Conservation (phyloP, 2,797 vertebrate species). For the Choloepus didactylus region DNA sequence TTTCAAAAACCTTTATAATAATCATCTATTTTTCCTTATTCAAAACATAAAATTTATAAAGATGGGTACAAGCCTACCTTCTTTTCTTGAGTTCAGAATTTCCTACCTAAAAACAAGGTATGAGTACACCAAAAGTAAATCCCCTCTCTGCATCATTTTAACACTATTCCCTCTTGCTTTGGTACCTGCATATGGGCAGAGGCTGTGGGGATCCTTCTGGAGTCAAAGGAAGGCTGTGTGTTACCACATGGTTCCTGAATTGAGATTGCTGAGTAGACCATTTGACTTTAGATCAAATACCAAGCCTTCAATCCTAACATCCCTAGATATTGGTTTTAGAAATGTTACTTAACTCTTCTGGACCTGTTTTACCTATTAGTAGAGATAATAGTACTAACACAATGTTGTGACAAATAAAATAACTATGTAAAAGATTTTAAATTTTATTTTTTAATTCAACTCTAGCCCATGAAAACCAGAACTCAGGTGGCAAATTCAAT, state of each 20-base stretch:
- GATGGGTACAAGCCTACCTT: neutral
- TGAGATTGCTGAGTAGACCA: neutral
- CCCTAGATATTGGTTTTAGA: neutral
- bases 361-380: neutral
- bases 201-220: neutral
- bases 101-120: neutral
- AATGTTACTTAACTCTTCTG: neutral
- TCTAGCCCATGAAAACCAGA: neutral
- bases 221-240: neutral
- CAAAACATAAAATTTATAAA: neutral
- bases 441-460: neutral
- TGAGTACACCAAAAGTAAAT: neutral
- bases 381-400: neutral
- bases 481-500: neutral
- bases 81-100: slow-evolving; percentile 35
- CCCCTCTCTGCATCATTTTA: neutral
- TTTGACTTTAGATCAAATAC: neutral
- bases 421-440: neutral
- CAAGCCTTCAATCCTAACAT: neutral
- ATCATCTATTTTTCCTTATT: neutral
- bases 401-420: neutral
- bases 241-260: neutral
- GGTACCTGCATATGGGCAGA: neutral
- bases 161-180: neutral
- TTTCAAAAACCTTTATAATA: neutral